Evolutionary conservation across 2,888 invertebrate genomes (phyloP), one percentile per base, ranked within the genome.

Genomic region (Hypercompe scribonia): DNA sequence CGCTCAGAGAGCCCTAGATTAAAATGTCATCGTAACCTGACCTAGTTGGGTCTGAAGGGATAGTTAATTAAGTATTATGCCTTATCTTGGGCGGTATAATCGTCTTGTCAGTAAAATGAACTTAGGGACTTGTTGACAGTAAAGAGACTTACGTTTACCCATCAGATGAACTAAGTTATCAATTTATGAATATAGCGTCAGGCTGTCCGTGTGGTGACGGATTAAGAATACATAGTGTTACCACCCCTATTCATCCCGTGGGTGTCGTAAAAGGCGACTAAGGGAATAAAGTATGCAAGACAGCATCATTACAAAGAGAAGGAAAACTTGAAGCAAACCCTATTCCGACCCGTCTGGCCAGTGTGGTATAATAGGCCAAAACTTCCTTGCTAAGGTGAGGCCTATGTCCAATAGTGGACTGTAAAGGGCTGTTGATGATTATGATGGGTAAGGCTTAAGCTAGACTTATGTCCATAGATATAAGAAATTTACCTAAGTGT

Each of bases 1-100:
- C 54, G 71, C 61, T 78, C 78, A 73, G 46, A 66, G 58, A 71
- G 42, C 68, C 72, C 68, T 50, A 50, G 80, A 78, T 81, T 75
- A 78, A 75, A 73, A 67, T 42, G 39, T 70, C 70, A 68, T 77
- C 54, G 68, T 33, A 61, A 36, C 54, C 64, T 61, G 46, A 15
- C 74, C 73, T 61, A 72, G 67, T 61, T 69, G 72, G 67, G 67
- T 34, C 68, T 15, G 21, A n/a, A 34, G 50, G 50, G 39, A 71
- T 67, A 66, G n/a, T 61, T 46, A 21, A 34, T 71, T 71, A 66
- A 46, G 46, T 63, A 71, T 65, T 54, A 71, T 66, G n/a, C 42
- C 42, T 36, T 24, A 71, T 66, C 46, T 70, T 70, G 10, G 65
- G 31, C 31, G 34, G 54, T 36, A 33, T 58, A 36, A 36, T 11